Evolutionary conservation across 2,113 vertebrate species (phyloP), one percentile per base, ranked within the genome.

Genomic region (Macaca mulatta): DNA sequence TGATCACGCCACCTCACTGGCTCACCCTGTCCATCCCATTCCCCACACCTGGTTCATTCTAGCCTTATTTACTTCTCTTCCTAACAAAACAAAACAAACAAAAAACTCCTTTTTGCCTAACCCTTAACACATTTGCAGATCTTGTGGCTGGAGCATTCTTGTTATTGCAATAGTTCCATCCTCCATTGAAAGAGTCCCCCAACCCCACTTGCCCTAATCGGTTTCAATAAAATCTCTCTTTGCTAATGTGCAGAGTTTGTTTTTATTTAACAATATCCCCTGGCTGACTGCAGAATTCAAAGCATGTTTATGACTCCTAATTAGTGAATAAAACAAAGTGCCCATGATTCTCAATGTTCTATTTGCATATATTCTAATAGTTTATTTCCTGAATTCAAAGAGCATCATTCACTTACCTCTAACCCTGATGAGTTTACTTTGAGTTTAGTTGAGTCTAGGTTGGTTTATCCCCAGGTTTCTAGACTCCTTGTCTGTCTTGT

Each of bases 1-100:
- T 27, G 0, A 7, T 1, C 27, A 8, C 1, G 13, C 18, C 40
- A 8, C 40, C 25, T 80, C 8, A 0, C 27, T 23, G 32, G 20
- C 25, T 55, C 11, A 4, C 0, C 2, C 12, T 52, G 4, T 48
- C 18, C 17, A n/a, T 30, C 81, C 30, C 1, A 17, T 74, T 72
- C 32, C 48, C 40, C 22, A 55, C 1, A 14, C 5, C 22, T 38
- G 9, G 8, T 40, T 23, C 30, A 91, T 52, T 82, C 12, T 38
- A 81, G 35, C 30, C 38, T n/a, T 1, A 40, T 27, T 80, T 23
- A 45, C 38, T 57, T 16, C 25, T 90, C 23, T 67, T n/a, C 67
- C 6, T 67, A 64, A 64, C 27, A 64, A 64, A 64, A 27, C 59
- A 61, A 61, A 59, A 61, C 25, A 27, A 27, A 27, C 92, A 67